Evolutionary conservation across 2,797 vertebrate genomes (phyloP).

Genomic region (Mormyrus hasselquistii): DNA sequence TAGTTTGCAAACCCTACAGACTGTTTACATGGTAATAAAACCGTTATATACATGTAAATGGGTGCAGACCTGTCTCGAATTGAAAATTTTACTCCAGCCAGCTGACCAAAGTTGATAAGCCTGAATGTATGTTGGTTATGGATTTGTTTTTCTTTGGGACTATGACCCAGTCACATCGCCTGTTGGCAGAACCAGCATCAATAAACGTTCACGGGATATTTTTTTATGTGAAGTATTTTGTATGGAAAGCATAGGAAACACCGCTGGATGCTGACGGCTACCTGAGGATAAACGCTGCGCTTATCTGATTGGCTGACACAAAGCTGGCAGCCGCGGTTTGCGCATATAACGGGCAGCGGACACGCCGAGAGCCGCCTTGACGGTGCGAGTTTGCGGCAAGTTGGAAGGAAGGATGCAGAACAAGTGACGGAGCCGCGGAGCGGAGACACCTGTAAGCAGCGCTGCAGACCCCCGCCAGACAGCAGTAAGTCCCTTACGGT

Average conservation of each 20-base stretch:
- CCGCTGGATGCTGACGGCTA: neutral
- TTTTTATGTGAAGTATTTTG: neutral
- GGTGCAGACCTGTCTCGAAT: neutral
- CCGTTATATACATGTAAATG: neutral
- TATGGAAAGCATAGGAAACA: neutral
- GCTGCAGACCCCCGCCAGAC: neutral
- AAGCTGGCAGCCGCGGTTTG: neutral
- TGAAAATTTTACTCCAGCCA: neutral
- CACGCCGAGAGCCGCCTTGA: neutral
- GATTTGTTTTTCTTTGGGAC: neutral
- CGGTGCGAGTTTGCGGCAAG: conserved; percentile 14
- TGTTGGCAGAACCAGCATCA: neutral
- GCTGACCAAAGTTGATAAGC: neutral
- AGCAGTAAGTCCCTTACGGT: neutral
- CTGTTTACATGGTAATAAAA: neutral
- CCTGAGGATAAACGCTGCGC: neutral
- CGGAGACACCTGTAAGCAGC: conserved; percentile 37
- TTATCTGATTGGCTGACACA: conserved; percentile 8
- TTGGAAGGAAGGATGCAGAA: neutral
- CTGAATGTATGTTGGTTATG: neutral
- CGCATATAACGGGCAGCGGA: conserved; percentile 9
- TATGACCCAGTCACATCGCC: neutral
- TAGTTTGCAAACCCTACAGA: neutral
- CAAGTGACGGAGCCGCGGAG: neutral
- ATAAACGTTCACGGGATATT: neutral